Percentiles rank a stretch among this genome's conserved stretches.
phyloP scores from a whole-genome alignment of 2,113 vertebrate genomes.

The Pao palembangensis region DNA sequence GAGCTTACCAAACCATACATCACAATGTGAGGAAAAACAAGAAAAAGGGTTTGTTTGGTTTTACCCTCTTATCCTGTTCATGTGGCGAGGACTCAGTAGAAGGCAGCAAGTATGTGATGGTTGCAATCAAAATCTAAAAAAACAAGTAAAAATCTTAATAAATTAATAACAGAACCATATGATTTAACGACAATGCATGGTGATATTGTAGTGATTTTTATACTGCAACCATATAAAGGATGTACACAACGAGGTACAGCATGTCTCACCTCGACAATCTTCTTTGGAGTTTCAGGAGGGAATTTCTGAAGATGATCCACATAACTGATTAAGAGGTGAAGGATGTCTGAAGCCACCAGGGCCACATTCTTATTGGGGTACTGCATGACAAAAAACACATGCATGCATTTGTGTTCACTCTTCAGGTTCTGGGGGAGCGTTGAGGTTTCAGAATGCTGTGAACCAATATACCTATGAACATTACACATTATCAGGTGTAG shows the following conservation, averaged over 20 bases:
- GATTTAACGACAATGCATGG: background rate
- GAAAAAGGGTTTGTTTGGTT: background rate
- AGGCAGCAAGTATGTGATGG: constrained; percentile 92
- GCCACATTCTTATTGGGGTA: constrained; percentile 97
- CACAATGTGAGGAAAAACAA: background rate
- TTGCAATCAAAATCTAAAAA: constrained; percentile 90
- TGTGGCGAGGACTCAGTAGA: constrained; percentile 93
- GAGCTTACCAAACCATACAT: background rate
- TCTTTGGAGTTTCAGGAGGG: constrained; percentile 89
- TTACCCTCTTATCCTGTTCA: constrained; percentile 95
- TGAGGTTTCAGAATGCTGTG: background rate
- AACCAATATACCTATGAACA: background rate
- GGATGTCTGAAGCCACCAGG: constrained; percentile 92
- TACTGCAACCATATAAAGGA: too few relatives aligned
- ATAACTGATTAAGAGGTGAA: constrained; percentile 92
- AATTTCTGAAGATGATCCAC: constrained; percentile 89
- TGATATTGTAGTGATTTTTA: background rate
- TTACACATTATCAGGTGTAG: too few relatives aligned
- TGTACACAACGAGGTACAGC: too few relatives aligned
- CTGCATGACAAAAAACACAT: constrained; percentile 60
- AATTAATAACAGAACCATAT: background rate
- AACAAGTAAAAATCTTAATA: constrained; percentile 4
- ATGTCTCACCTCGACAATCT: constrained; percentile 88
- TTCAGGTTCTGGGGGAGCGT: background rate
- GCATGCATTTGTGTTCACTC: background rate